These are phyloP conservation scores for Asarcornis scutulata DNA, from an alignment of 2,113 vertebrate genomes.

Conservation along the genomic window DNA sequence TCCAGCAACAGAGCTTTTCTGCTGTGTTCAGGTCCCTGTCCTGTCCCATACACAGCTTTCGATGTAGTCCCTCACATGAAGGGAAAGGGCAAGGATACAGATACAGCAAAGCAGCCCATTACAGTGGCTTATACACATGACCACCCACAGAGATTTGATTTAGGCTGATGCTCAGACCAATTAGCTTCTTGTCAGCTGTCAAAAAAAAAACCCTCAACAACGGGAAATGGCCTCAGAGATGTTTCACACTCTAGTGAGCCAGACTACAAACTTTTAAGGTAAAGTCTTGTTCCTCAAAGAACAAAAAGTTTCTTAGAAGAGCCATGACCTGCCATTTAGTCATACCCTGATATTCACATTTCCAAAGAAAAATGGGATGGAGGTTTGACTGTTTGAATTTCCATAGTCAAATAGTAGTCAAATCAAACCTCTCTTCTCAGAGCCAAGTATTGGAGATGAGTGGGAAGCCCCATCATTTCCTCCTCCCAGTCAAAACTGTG, in stretches of 20 bases:
- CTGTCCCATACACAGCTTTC: background rate
- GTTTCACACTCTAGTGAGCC: background rate
- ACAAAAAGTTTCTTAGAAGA: background rate
- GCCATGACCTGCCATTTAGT: background rate
- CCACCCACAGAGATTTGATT: background rate
- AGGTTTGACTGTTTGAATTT: background rate
- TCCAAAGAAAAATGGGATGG: background rate
- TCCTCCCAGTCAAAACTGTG: background rate
- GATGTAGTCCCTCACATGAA: background rate
- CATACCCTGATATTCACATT: background rate
- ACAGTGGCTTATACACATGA: rapidly evolving
- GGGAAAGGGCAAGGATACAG: background rate
- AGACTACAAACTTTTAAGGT: background rate
- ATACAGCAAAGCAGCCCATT: background rate
- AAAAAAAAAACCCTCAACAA: background rate
- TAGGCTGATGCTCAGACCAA: background rate
- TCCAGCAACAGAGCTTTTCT: background rate
- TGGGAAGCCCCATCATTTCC: background rate
- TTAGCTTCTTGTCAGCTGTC: background rate
- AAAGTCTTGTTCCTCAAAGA: background rate
- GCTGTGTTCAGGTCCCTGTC: background rate
- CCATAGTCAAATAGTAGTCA: background rate
- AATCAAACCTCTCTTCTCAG: background rate
- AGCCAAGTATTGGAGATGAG: background rate
- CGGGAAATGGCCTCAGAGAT: background rate